Base-by-base conservation (phyloP, 2,888 invertebrate genomes). In the Amphipoea oculea region DNA sequence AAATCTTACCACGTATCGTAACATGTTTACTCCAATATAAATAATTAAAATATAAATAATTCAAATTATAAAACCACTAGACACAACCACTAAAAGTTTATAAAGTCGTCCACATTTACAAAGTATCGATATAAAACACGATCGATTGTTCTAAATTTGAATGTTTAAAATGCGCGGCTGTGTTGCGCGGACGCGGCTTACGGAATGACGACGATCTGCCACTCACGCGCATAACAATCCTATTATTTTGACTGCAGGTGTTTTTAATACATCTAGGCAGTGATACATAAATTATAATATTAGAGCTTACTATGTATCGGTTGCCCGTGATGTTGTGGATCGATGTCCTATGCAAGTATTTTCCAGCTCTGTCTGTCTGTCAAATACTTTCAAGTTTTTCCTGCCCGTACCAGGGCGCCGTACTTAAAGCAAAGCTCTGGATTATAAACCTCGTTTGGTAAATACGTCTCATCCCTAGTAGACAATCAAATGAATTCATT, bases 1-100 rank as follows among this genome's bases (percentile, higher is more conserved):
- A 75, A n/a, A 68, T 82, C 91, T 90, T 70, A 91, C 90, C 91
- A 90, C 73, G 78, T 86, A 85, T 73, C 80, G 86, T 66, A 87
- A 84, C 90, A 91, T 91, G 57, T 78, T 87, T 73, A 60, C 36
- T 70, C 63, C 76, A 62, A 62, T 40, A 42, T 3, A n/a, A 65
- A 17, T 57, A 54, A 17, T 65, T 48, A 48, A 63, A 42, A 62
- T 40, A 42, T 3, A n/a, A 65, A 17, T 57, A 54, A 17, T 65
- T 48, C 42, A 63, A 42, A 57, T 69, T 36, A 11, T 20, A n/a
- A 20, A 69, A 79, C 72, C 81, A 83, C 74, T 66, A 73, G 69
- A 69, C 74, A 90, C 84, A 75, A 76, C 20, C 85, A 90, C 89
- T 67, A 40, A 51, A 73, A 79, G 23, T n/a, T 69, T 76, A 76